Conservation (phyloP, 2,888 invertebrate species). For the Catocala fraxini region DNA sequence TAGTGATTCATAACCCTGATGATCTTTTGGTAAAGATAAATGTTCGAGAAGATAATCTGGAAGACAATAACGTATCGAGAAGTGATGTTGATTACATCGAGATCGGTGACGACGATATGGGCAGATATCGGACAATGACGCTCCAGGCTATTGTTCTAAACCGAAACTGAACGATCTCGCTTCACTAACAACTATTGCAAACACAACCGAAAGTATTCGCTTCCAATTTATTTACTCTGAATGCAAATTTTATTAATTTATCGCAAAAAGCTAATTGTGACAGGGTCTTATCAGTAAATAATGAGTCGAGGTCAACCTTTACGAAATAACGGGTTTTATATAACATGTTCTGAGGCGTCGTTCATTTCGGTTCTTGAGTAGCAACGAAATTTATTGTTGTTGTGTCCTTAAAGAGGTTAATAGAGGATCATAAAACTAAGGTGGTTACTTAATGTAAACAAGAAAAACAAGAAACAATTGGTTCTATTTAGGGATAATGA, state of each 20-base stretch:
- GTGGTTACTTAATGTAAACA: too few relatives aligned
- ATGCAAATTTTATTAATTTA: slow-evolving; percentile 13
- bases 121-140: slow-evolving; percentile 44
- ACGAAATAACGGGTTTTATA: slow-evolving; percentile 33
- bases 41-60: slow-evolving; percentile 31
- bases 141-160: slow-evolving; percentile 40
- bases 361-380: slow-evolving; percentile 20
- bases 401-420: too few relatives aligned
- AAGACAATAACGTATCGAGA: slow-evolving; percentile 38
- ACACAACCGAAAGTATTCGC: slow-evolving; percentile 22
- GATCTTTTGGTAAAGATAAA: slow-evolving; percentile 24
- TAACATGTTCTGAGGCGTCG: slow-evolving; percentile 4
- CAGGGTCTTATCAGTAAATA: slow-evolving; percentile 42
- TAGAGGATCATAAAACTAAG: too few relatives aligned
- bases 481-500: too few relatives aligned
- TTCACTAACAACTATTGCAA: slow-evolving; percentile 25
- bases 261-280: slow-evolving; percentile 16
- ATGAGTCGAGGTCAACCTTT: slow-evolving; percentile 35
- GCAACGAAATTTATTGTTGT: not conserved
- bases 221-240: slow-evolving; percentile 18
- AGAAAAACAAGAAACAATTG: too few relatives aligned
- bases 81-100: slow-evolving; percentile 44
- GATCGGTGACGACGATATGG: slow-evolving; percentile 33
- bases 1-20: slow-evolving; percentile 8
- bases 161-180: slow-evolving; percentile 37